phyloP scores from a whole-genome alignment of 1,140 invertebrate genomes.

The Anastrepha ludens region DNA sequence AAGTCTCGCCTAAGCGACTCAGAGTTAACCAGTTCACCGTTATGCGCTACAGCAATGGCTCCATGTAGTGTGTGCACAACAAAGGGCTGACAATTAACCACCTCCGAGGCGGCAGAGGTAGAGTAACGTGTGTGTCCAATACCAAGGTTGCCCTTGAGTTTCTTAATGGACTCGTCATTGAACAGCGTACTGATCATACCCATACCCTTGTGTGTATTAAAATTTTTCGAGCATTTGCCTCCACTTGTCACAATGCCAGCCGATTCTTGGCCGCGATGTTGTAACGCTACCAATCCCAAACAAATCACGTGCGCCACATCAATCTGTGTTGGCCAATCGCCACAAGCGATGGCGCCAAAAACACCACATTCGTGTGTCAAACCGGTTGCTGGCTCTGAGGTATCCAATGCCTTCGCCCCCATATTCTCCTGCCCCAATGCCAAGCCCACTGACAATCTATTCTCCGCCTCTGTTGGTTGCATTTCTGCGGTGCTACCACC shows the following conservation, averaged over 20 bases:
- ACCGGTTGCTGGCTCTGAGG: constrained; percentile 76
- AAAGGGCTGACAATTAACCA: constrained; percentile 97
- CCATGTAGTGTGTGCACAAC: constrained; percentile 97
- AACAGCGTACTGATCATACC: constrained; percentile 96
- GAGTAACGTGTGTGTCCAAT: constrained; percentile 98
- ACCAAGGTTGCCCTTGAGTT: constrained; percentile 92
- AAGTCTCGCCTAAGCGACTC: constrained; percentile 90
- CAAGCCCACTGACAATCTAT: neutral
- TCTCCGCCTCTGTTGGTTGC: neutral
- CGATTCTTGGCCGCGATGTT: constrained; percentile 97
- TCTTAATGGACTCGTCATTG: constrained; percentile 90
- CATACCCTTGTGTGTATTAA: constrained; percentile 93
- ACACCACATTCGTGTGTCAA: constrained; percentile 95
- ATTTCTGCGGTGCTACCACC: neutral
- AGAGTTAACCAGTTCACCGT: constrained; percentile 97
- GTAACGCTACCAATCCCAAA: constrained; percentile 92
- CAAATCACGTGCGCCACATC: constrained; percentile 87
- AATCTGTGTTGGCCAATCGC: constrained; percentile 79
- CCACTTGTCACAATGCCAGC: constrained; percentile 96
- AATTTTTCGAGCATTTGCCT: constrained; percentile 84
- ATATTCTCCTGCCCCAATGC: neutral
- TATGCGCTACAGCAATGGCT: constrained; percentile 94
- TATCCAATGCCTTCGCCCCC: neutral
- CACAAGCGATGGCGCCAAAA: constrained; percentile 92
- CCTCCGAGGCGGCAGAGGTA: constrained; percentile 93